Evolutionary conservation across 53 echinoderm and acorn worm genomes (phyloP).

Genomic region (Crossaster papposus): DNA sequence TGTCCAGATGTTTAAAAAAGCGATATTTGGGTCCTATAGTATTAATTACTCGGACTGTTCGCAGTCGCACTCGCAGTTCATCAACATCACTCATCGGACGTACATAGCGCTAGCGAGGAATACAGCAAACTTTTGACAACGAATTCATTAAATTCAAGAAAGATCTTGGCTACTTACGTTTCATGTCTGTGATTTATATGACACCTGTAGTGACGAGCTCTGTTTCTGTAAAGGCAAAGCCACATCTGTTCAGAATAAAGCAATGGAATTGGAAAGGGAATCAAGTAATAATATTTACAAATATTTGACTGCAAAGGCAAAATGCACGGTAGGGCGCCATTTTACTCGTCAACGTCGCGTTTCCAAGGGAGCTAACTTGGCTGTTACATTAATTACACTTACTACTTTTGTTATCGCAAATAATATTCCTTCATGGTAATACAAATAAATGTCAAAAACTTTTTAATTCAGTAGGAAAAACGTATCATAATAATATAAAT

Average conservation of each 20-base stretch:
- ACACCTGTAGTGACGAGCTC: not conserved
- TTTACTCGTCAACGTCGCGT: conserved; percentile 26
- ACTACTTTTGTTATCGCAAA: not conserved
- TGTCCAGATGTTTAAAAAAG: too few relatives aligned
- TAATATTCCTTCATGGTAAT: too few relatives aligned
- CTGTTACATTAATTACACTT: conserved; percentile 14
- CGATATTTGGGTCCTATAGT: too few relatives aligned
- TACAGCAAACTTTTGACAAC: too few relatives aligned
- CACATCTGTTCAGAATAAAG: not conserved
- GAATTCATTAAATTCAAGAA: not conserved
- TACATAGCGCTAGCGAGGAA: too few relatives aligned
- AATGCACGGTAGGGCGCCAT: conserved; percentile 14
- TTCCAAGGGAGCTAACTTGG: conserved; percentile 51
- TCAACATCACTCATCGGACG: too few relatives aligned
- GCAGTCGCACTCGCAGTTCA: too few relatives aligned
- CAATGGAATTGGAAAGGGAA: too few relatives aligned
- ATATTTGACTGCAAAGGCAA: not conserved
- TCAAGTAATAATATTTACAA: not conserved
- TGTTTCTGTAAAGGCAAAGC: not conserved
- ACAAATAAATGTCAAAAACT: not conserved
- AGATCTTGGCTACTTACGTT: conserved; percentile 33
- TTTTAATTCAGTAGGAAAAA: too few relatives aligned
- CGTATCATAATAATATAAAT: too few relatives aligned
- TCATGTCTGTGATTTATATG: conserved; percentile 27
- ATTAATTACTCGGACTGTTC: too few relatives aligned